A percentile compares a stretch with the other conserved stretches of the same genome.
Conservation (phyloP, 2,797 vertebrate species). For the Hippopotamyrus pictus region DNA sequence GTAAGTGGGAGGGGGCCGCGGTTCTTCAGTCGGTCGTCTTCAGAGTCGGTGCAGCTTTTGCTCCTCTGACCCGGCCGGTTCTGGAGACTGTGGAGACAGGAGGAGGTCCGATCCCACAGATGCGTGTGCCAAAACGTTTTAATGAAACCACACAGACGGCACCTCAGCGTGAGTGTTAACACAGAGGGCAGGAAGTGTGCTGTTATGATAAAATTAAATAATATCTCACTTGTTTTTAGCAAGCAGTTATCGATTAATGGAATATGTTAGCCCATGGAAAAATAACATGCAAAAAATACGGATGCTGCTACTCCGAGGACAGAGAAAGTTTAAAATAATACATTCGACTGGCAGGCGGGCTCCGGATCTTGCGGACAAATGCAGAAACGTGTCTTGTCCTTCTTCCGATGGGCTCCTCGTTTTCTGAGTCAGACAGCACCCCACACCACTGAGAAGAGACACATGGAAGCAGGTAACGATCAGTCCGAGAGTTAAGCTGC, state of each 20-base stretch:
- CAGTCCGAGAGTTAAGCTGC: background rate
- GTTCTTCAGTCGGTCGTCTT: conserved; percentile 71
- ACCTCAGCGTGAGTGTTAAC: background rate
- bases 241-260: background rate
- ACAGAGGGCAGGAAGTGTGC: background rate
- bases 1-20: conserved; percentile 39
- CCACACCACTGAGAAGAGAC: conserved; percentile 59
- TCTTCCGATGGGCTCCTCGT: conserved; percentile 80
- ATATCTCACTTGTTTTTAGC: background rate
- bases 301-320: background rate
- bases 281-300: background rate
- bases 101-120: background rate
- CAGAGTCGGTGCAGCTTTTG: conserved; percentile 79
- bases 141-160: background rate
- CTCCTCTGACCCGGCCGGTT: conserved; percentile 72
- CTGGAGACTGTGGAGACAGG: conserved; percentile 40
- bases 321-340: conserved; percentile 44
- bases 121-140: background rate
- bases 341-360: conserved; percentile 66
- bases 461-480: background rate
- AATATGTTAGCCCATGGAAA: background rate
- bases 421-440: conserved; percentile 87
- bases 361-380: conserved; percentile 76
- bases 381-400: conserved; percentile 76
- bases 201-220: background rate